These are phyloP conservation scores for Pachyseris speciosa DNA, from an alignment of 64 coral and sea anemone genomes.

Conservation along the genomic window DNA sequence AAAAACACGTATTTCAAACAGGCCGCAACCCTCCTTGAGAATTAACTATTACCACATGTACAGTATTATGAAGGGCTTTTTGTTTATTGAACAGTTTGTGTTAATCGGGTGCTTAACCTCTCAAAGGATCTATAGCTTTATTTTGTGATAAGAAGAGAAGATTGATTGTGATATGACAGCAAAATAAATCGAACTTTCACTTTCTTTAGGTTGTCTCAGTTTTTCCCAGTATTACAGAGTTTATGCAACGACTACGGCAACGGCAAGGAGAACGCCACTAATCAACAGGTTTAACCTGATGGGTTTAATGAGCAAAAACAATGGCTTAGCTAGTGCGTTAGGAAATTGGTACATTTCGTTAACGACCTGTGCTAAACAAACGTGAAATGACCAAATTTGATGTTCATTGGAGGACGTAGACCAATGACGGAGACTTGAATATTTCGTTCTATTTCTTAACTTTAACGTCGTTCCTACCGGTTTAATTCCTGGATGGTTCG, in stretches of 20 bases:
- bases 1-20: constrained; percentile 16
- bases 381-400: too few species aligned
- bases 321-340: too few species aligned
- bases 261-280: background rate
- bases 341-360: too few species aligned
- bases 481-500: too few species aligned
- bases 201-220: background rate
- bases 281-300: too few species aligned
- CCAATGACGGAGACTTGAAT: too few species aligned
- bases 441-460: too few species aligned
- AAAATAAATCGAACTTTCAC: background rate
- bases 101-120: constrained; percentile 19
- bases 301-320: too few species aligned
- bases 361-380: too few species aligned
- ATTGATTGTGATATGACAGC: background rate
- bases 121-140: background rate
- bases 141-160: background rate
- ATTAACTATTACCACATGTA: constrained; percentile 17
- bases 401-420: too few species aligned
- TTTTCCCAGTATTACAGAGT: background rate
- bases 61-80: background rate
- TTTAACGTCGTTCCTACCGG: too few species aligned
- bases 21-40: background rate
- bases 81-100: constrained; percentile 22
- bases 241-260: background rate